Percentiles rank a stretch among this genome's conserved stretches.
Evolutionary conservation across 2,113 vertebrate species (phyloP).

Genomic region (pig (Sus scrofa)): T2T-Sscrofa CM000830.6:13297501-13298000

Average conservation of each 20-base stretch:
- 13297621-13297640: neutral
- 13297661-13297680: neutral
- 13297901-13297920: too few species aligned
- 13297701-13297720: neutral
- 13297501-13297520: neutral
- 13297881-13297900: too few species aligned
- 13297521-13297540: neutral
- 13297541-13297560: neutral
- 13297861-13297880: too few species aligned
- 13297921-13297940: too few species aligned
- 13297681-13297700: neutral
- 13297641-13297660: neutral
- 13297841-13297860: too few species aligned
- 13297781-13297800: neutral
- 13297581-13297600: neutral
- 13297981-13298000: neutral
- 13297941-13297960: too few species aligned
- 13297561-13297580: neutral
- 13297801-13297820: too few species aligned
- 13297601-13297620: neutral
- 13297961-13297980: conserved; percentile 19
- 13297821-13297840: too few species aligned
- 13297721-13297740: neutral
- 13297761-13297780: neutral
- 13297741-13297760: neutral